Evolutionary conservation across 2,797 vertebrate genomes (phyloP), one percentile per base, ranked within the genome.

Genomic region (Chiloscyllium punctatum): DNA sequence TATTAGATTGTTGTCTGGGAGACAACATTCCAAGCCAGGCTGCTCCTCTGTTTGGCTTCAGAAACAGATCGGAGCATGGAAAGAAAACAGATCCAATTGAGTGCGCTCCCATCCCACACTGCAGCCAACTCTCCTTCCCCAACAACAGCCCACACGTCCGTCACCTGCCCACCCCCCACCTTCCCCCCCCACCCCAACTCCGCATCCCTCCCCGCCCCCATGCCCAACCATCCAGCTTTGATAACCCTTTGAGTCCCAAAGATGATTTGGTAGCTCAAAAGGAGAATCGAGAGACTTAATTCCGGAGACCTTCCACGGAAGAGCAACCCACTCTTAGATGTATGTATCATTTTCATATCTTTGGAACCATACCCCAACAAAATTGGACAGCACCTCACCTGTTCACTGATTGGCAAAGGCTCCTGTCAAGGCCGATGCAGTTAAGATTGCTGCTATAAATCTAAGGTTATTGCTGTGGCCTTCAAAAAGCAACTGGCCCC

Each of bases 1-100:
- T 69, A 69, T 9, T 42, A 94, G 69, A 74, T 74, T 94, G 94
- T 94, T 94, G 94, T 94, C 69, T 5, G 7, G 66, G 94, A 94
- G 42, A 74, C 94, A 94, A 74, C 68, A 94, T 71, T 94, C 48
- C 94, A 33, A 0, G 33, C 15, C 68, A 42, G 91, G 91, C 68
- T 71, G 66, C 66, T 71, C 91, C 91, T 94, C 94, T 72, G 42
- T 27, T 74, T 42, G 3, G 48, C 71, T 51, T 42, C 71, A 53
- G n/a, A 42, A 92, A 27, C 90, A 68, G n/a, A 42, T 37, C n/a
- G 1, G 62, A 92, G 62, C n/a, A 11, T 5, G 33, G 66, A 23
- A 92, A 69, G 90, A 92, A 68, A 92, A 92, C 90, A n/a, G n/a
- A 42, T 9, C 18, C 62, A 9, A 92, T 69, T 25, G 5, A 92